These are phyloP conservation scores for Athalia circularis DNA, from an alignment of 2,888 invertebrate species.

Conservation along the genomic window DNA sequence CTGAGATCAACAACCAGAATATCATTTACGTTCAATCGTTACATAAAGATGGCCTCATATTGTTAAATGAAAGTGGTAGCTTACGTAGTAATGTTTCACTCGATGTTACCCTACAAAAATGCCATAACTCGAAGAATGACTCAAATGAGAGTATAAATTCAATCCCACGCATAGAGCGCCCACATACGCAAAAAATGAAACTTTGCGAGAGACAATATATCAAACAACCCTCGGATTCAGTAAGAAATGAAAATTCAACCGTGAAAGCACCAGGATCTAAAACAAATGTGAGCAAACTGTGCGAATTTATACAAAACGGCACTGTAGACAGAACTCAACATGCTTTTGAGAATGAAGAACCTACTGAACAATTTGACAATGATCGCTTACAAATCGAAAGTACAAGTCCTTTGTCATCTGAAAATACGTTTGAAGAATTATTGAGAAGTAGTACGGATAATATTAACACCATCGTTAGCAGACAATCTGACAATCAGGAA, in stretches of 20 bases:
- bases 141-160: background rate
- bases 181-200: background rate
- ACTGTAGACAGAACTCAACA: background rate
- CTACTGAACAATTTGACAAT: background rate
- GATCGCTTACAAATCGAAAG: background rate
- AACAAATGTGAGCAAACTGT: too few relatives aligned
- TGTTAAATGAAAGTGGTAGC: constrained; percentile 22
- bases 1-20: constrained; percentile 20
- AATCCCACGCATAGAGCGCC: background rate
- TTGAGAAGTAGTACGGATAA: background rate
- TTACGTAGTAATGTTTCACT: constrained; percentile 11
- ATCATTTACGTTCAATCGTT: constrained; percentile 45
- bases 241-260: background rate
- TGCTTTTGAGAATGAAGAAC: background rate
- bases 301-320: background rate
- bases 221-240: background rate
- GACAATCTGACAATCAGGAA: constrained; percentile 47
- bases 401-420: background rate
- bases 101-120: constrained; percentile 10
- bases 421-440: constrained; percentile 14
- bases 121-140: background rate
- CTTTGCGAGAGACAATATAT: background rate
- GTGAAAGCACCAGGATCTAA: background rate
- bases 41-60: constrained; percentile 31
- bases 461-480: constrained; percentile 1